Percentiles rank a stretch among this genome's conserved stretches.
These are phyloP conservation scores for Rhopalosiphum nymphaeae DNA, from an alignment of 2,888 invertebrate genomes.

Conservation along the genomic window DNA sequence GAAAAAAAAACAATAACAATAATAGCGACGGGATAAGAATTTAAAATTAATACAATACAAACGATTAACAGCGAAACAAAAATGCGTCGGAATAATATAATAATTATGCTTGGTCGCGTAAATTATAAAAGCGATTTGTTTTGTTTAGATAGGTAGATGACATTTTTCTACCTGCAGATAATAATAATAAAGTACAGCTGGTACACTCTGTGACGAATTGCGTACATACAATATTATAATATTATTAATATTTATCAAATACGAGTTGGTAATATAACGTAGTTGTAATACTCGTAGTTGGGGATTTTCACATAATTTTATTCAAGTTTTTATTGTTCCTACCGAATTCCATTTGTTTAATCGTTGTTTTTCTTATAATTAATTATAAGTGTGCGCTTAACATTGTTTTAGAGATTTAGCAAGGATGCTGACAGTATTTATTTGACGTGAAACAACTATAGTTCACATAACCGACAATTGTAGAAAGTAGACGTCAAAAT, in stretches of 20 bases:
- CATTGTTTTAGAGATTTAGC: neutral
- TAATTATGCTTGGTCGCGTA: conserved; percentile 3
- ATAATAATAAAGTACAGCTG: neutral
- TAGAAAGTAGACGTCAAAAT: neutral
- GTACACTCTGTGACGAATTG: neutral
- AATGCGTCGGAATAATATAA: conserved; percentile 41
- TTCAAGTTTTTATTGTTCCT: neutral
- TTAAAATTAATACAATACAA: conserved; percentile 32
- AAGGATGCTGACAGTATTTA: neutral
- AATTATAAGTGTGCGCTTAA: neutral
- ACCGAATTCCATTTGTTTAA: neutral
- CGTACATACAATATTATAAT: too few species aligned
- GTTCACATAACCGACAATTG: neutral
- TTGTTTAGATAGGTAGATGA: neutral
- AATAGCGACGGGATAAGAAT: conserved; percentile 9
- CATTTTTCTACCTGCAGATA: conserved; percentile 18
- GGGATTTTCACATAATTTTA: neutral
- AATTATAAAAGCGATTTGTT: conserved; percentile 3
- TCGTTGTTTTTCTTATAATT: neutral
- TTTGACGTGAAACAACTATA: neutral
- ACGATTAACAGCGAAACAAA: conserved; percentile 52
- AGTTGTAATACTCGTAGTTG: neutral
- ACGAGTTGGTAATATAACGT: neutral
- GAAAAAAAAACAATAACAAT: neutral
- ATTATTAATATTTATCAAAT: neutral